phyloP scores from a whole-genome alignment of 2,113 vertebrate genomes.

The Rhinoderma darwinii region DNA sequence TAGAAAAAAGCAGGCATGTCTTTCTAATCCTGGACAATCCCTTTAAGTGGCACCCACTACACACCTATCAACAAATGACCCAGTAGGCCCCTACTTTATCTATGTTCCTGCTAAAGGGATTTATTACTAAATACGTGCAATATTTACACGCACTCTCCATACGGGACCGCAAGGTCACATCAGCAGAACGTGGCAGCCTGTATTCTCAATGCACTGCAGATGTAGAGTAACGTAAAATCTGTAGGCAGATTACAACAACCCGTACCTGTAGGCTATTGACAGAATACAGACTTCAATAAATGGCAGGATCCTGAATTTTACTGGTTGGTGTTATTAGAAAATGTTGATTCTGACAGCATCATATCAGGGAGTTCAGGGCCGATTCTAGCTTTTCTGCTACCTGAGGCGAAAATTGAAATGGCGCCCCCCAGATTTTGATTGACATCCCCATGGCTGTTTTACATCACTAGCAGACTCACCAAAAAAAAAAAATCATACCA shows the following conservation, averaged over 20 bases:
- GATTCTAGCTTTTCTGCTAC: too few relatives aligned
- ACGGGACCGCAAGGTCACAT: not conserved
- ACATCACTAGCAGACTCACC: too few relatives aligned
- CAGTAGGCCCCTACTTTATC: not conserved
- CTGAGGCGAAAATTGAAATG: too few relatives aligned
- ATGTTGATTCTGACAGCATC: not conserved
- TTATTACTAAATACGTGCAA: too few relatives aligned
- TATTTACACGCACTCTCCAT: too few relatives aligned
- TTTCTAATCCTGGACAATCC: too few relatives aligned
- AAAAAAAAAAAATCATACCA: too few relatives aligned
- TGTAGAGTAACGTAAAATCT: not conserved
- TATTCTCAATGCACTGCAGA: too few relatives aligned
- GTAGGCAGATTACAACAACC: not conserved
- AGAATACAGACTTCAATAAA: not conserved
- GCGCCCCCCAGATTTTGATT: too few relatives aligned
- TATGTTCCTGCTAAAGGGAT: not conserved
- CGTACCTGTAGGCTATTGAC: not conserved
- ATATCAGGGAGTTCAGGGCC: not conserved
- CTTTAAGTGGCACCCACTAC: too few relatives aligned
- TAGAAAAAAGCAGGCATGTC: too few relatives aligned
- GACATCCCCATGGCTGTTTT: too few relatives aligned
- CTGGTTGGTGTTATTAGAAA: not conserved
- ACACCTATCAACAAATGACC: not conserved
- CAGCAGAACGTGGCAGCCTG: not conserved
- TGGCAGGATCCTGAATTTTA: not conserved